Conservation (phyloP, 1,140 invertebrate genomes). For the Hirudo medicinalis region DNA sequence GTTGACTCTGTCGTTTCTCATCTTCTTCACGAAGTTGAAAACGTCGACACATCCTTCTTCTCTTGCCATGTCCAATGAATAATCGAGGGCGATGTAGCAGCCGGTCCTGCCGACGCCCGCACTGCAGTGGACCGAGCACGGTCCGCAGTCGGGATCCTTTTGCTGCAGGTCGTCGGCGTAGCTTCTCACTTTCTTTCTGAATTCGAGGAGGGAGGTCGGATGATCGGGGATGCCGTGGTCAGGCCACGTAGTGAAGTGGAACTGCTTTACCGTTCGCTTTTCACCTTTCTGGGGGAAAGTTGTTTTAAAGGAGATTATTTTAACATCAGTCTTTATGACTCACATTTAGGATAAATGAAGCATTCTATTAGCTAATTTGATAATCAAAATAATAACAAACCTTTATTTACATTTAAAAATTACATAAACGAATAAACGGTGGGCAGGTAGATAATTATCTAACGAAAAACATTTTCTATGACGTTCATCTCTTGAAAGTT, state of each 20-base stretch:
- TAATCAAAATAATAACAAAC: too few species aligned
- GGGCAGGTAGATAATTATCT: too few species aligned
- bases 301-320: too few species aligned
- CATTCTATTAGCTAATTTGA: conserved; percentile 26
- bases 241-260: conserved; percentile 92
- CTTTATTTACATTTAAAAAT: too few species aligned
- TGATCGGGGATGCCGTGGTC: conserved; percentile 85
- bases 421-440: too few species aligned
- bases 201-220: conserved; percentile 61
- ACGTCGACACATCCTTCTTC: conserved; percentile 36
- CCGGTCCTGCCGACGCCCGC: conserved; percentile 42
- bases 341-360: conserved; percentile 18
- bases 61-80: conserved; percentile 33
- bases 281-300: too few species aligned
- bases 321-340: too few species aligned
- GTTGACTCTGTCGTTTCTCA: conserved; percentile 38
- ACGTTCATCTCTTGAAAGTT: too few species aligned
- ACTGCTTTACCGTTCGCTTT: conserved; percentile 62
- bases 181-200: conserved; percentile 71
- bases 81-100: conserved; percentile 41
- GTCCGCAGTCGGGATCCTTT: conserved; percentile 52
- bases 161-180: conserved; percentile 39
- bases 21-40: conserved; percentile 35
- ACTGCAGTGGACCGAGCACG: conserved; percentile 79
- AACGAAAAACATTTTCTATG: too few species aligned